Base-by-base conservation (phyloP, 2,888 invertebrate genomes). In the Lysandra bellargus region DNA sequence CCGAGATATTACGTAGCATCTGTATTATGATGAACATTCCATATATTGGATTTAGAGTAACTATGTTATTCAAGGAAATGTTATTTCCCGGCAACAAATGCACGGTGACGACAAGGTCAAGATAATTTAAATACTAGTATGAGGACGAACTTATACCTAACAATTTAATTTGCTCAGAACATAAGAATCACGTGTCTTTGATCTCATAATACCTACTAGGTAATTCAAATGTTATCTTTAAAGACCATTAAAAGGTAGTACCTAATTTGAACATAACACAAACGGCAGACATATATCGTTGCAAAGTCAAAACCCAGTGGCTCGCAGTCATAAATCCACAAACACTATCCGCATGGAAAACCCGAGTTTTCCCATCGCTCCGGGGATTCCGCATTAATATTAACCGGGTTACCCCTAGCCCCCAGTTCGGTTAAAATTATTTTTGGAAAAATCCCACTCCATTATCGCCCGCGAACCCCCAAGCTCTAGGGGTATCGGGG, bases 361-460 rank as follows among this genome's bases (percentile, higher is more conserved):
- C 57, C 17, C 40, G 23, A 49, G 74, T 74, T 44, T n/a, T 74
- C 23, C 74, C 74, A 17, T 30, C 23, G 57, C 76, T 61, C 79
- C 57, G 17, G 79, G 79, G 74, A 60, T 30, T 74, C 44, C 9
- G 37, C 12, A 79, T 75, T 74, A 79, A 75, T 79, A 79, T 79
- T 75, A 79, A 79, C 61, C 23, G 79, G 60, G n/a, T 73, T 60
- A 57, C 37, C 78, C 12, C 30, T 2, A 64, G 30, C 30, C 30
- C 9, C 30, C 12, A 1, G 30, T 33, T 44, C 57, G 74, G 74
- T 79, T 74, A 57, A 79, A 75, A 79, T 75, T 75, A 75, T 79
- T 79, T 76, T 79, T 61, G 74, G 74, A 79, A 79, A 75, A 78
- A 60, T 61, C 61, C 44, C 74, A 73, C 73, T 73, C 72, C 57